phyloP scores from a whole-genome alignment of 2,888 invertebrate genomes.

The Netelia fuscicornis region DNA sequence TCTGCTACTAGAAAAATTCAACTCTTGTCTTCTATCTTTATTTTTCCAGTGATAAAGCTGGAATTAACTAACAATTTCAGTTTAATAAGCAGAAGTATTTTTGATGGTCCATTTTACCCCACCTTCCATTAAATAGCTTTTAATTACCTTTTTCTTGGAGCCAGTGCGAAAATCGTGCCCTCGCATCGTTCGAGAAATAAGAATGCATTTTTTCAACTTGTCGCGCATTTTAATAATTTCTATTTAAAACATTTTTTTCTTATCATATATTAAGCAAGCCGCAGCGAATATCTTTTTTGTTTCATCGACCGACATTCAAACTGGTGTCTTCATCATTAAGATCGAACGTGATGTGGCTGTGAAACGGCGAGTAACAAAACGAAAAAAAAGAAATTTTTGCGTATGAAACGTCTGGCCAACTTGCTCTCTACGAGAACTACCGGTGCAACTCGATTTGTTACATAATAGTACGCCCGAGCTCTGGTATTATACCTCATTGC shows the following conservation, averaged over 20 bases:
- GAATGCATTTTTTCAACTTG: conserved; percentile 18
- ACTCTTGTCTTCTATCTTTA: no score
- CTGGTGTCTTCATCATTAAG: conserved; percentile 48
- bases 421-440: conserved; percentile 7
- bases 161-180: no score
- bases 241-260: background rate
- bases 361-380: background rate
- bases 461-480: conserved; percentile 47
- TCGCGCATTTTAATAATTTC: background rate
- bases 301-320: conserved; percentile 44
- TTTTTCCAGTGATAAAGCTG: no score
- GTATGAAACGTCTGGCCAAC: background rate
- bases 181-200: conserved; percentile 17
- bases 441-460: conserved; percentile 62
- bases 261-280: conserved; percentile 3
- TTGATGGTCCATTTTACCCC: no score
- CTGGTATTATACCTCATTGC: conserved; percentile 12
- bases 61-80: no score
- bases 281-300: background rate
- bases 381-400: background rate
- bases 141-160: no score
- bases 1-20: no score
- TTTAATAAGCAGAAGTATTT: no score
- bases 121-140: no score
- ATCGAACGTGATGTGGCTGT: conserved; percentile 24